Conservation (phyloP, 1,140 invertebrate species). For the Euglossa dilemma region DNA sequence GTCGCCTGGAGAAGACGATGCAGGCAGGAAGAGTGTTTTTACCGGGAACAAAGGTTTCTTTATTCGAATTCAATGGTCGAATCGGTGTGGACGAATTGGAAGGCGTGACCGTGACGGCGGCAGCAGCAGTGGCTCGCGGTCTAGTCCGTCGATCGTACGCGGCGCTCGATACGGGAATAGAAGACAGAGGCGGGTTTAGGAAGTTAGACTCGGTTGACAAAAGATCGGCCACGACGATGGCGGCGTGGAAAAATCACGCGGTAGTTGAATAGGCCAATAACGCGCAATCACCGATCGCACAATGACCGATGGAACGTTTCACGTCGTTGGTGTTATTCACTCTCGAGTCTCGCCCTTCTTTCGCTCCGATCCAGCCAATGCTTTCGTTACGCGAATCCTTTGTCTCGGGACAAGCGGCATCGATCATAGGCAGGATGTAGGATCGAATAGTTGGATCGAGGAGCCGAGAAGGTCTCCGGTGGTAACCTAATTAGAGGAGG, state of each 20-base stretch:
- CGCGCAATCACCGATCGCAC: background rate
- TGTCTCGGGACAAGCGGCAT: background rate
- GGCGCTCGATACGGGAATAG: background rate
- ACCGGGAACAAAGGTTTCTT: background rate
- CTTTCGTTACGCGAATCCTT: background rate
- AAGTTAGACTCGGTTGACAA: background rate
- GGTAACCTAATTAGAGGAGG: background rate
- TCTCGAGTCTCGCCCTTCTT: background rate
- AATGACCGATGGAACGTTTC: background rate
- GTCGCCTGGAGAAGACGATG: background rate
- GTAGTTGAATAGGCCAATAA: background rate
- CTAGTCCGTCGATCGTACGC: no score
- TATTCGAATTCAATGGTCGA: no score
- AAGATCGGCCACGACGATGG: background rate
- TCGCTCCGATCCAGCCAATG: background rate
- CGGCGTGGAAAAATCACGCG: no score
- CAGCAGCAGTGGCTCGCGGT: no score
- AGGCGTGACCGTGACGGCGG: background rate
- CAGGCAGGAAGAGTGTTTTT: background rate
- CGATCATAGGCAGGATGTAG: background rate
- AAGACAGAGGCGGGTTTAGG: no score
- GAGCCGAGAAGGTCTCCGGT: background rate
- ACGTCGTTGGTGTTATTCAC: background rate
- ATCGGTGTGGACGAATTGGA: background rate
- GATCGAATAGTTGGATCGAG: slow-evolving; percentile 5